phyloP scores from a whole-genome alignment of 2,888 invertebrate genomes.

The Hypomecis atomaria region DNA sequence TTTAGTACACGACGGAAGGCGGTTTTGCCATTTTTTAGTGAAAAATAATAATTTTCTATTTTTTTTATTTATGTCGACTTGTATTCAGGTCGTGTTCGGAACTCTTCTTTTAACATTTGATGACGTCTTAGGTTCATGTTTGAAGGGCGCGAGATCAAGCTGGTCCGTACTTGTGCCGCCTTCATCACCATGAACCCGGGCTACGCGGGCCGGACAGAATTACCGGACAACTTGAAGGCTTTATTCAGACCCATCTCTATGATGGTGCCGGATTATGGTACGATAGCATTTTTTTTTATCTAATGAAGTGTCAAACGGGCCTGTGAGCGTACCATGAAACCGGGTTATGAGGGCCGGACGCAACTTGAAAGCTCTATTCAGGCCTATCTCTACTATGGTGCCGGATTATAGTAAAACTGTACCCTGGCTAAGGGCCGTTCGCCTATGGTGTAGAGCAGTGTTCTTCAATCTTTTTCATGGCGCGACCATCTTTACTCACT shows the following conservation, averaged over 20 bases:
- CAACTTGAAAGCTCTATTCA: conserved; percentile 94
- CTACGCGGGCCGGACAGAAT: conserved; percentile 94
- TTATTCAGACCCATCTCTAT: conserved; percentile 94
- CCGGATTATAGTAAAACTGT: conserved; percentile 90
- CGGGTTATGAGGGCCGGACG: conserved; percentile 95
- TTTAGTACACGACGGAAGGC: no score
- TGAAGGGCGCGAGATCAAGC: conserved; percentile 94
- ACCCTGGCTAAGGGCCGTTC: background rate
- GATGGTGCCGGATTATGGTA: conserved; percentile 97
- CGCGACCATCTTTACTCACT: no score
- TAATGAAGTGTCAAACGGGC: no score
- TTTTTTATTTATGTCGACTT: no score
- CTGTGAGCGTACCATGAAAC: conserved; percentile 90
- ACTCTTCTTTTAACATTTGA: background rate
- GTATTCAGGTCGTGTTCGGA: no score
- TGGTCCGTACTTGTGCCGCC: conserved; percentile 91
- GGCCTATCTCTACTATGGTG: conserved; percentile 96
- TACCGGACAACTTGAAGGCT: conserved; percentile 95
- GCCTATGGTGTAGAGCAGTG: no score
- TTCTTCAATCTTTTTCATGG: no score
- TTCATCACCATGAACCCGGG: conserved; percentile 98
- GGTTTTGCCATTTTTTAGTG: no score
- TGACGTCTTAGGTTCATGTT: conserved; percentile 89
- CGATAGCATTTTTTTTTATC: background rate
- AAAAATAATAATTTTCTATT: no score